A percentile compares a stretch with the other conserved stretches of the same genome.
Conservation (phyloP, 2,113 vertebrate genomes). For the Cochlearius cochlearius region DNA sequence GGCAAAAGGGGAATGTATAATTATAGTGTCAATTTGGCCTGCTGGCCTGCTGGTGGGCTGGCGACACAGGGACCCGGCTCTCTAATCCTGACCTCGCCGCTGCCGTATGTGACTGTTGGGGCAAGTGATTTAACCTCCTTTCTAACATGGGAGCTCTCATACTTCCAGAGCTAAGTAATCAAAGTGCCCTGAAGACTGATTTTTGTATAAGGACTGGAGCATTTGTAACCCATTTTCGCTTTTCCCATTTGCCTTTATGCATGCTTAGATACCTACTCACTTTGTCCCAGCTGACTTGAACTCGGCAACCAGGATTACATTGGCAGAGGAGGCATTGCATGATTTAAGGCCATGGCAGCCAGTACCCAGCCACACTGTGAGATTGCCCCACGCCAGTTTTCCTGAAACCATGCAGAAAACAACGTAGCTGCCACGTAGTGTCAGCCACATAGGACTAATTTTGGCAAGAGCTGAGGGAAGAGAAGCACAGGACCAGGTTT, state of each 20-base stretch:
- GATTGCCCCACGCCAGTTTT: background rate
- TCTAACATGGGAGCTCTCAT: background rate
- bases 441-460: background rate
- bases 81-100: background rate
- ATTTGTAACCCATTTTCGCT: background rate
- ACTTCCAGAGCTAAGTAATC: background rate
- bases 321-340: background rate
- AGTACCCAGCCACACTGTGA: background rate
- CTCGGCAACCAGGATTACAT: background rate
- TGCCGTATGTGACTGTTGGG: background rate
- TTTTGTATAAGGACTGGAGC: background rate
- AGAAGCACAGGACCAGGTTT: background rate
- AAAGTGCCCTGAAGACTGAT: background rate
- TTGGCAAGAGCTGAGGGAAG: background rate
- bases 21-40: background rate
- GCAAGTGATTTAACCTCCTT: background rate
- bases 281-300: background rate
- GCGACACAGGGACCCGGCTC: accelerated
- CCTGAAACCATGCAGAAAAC: background rate
- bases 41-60: background rate
- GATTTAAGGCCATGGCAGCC: background rate
- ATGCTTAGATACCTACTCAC: background rate
- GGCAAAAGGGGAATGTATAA: background rate
- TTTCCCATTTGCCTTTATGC: background rate
- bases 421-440: background rate